A percentile compares a stretch with the other conserved stretches of the same genome.
These are phyloP conservation scores for Cheilinus undulatus DNA, from an alignment of 2,113 vertebrate genomes.

Conservation along the genomic window DNA sequence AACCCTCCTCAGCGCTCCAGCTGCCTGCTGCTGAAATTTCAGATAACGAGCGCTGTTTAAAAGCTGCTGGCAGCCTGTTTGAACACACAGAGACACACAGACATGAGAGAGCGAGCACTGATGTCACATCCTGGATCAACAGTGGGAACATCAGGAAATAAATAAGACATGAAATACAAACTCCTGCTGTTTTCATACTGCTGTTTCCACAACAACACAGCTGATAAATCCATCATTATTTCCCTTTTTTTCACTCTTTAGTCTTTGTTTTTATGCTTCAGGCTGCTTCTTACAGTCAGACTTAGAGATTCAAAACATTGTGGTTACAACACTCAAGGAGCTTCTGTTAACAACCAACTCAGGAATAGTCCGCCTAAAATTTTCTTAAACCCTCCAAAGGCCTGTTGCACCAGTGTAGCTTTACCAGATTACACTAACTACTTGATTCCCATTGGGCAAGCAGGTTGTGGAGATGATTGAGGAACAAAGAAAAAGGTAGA, in stretches of 20 bases:
- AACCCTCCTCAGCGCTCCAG: constrained; percentile 34
- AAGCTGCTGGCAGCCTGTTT: constrained; percentile 38
- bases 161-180: constrained; percentile 26
- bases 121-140: constrained; percentile 50
- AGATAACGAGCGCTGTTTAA: constrained; percentile 33
- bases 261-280: background rate
- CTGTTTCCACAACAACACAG: constrained; percentile 56
- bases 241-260: background rate
- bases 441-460: no score
- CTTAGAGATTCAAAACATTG: no score
- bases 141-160: constrained; percentile 26
- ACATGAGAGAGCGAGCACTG: constrained; percentile 21
- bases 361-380: no score
- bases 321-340: no score
- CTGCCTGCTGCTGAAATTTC: constrained; percentile 21
- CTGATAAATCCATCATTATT: constrained; percentile 30
- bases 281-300: no score
- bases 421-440: no score
- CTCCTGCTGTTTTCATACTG: constrained; percentile 44
- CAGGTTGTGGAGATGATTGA: no score
- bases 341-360: no score
- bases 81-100: no score
- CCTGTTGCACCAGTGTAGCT: no score
- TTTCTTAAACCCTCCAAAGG: no score
- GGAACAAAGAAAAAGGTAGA: no score